Base-by-base conservation (phyloP, 2,888 invertebrate species). In the Ophioninae sp. region DNA sequence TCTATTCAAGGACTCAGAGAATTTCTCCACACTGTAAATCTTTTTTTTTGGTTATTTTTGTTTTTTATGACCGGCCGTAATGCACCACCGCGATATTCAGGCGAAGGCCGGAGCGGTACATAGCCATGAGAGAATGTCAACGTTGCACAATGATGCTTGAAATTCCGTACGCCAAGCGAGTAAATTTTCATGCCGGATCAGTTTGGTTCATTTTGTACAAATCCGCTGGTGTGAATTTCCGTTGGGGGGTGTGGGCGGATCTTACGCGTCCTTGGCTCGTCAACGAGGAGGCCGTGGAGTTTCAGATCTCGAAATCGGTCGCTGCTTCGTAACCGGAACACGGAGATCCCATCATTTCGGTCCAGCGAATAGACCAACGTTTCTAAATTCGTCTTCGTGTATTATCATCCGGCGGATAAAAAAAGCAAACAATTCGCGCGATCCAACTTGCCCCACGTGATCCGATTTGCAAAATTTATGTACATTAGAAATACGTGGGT, bases 241-340 rank as follows among this genome's bases (percentile, higher is more conserved):
- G 67, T 20, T 59, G 57, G 23, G 37, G 39, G 64, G 44, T 41
- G 65, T 75, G 65, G 20, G 8, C 50, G 50, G 76, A 80, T 79
- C 77, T 79, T 77, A 74, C 87, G 85, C 88, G 88, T 87, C 88
- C 88, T 88, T 88, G 88, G 87, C 86, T 88, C 88, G 87, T 87
- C 69, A 68, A 68, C 69, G 57, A 21, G 37, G 37, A 20, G 20
- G n/a, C 10, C 61, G 44, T 23, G 70, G 65, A 69, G 44, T 37
- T 62, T 37, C 62, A 39, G 61, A 30, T 65, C 62, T 73, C 73
- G 87, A 87, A 87, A 86, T 86, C 86, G 86, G 57, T 86, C 85
- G 85, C 85, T 85, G 86, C 87, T 87, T 85, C 79, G 6, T 50
- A 85, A 64, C 80, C 57, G 70, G 69, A 78, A 74, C 75, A 41